Evolutionary conservation across 2,797 vertebrate genomes (phyloP), one percentile per base, ranked within the genome.

Genomic region (Coendou prehensilis): DNA sequence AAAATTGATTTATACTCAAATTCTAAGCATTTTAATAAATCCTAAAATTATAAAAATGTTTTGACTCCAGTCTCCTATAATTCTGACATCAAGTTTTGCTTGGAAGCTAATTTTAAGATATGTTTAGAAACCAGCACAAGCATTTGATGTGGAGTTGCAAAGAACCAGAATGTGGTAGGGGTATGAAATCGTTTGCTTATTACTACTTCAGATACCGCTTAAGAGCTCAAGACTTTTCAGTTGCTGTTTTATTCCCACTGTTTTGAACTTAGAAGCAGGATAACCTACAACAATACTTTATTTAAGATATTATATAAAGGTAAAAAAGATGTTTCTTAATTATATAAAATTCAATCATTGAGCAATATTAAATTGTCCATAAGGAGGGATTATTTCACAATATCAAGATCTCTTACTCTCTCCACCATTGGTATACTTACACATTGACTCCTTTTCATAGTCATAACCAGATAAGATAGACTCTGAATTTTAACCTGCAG

Each of bases 11-110:
- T 82, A 86, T 89, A 50, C 8, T 17, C 69, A 61, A 37, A 95
- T 89, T 69, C 85, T 22, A 87, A 69, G n/a, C 63, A 82, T 95
- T 94, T 96, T 79, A 80, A n/a, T 61, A 94, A 91, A 89, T 92
- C 86, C 57, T 89, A 89, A 95, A 95, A 75, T 94, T 87, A 87
- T 6, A 84, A 83, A 33, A 91, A 86, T 50, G 2, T 45, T 94
- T 95, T 69, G 52, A 2, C 3, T 75, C 11, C 17, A 83, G 63
- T 89, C 1, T 90, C 52, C 54, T 87, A 33, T 57, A 15, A 78
- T 88, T 84, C 47, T 73, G 23, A 83, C 15, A 94, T 50, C 11
- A 94, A 89, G 1, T 75, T 94, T 91, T 82, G 6, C 79, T 95
- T 89, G 50, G 20, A 96, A 91, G 23, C 54, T 92, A 94, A 92